phyloP scores from a whole-genome alignment of 1,140 invertebrate genomes.

The Drosophila hydei region DNA sequence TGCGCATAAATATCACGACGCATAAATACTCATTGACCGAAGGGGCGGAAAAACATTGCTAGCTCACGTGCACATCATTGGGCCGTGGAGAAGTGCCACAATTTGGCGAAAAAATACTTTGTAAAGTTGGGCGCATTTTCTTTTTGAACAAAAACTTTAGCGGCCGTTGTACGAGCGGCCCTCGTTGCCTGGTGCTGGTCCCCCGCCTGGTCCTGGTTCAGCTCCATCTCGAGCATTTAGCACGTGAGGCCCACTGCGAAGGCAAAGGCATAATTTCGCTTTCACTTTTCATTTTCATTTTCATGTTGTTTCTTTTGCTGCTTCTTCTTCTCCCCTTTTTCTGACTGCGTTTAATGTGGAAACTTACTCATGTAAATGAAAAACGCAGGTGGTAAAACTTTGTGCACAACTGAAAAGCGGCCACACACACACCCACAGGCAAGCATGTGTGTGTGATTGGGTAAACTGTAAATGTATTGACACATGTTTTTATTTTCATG shows the following conservation, averaged over 20 bases:
- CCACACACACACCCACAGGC: slow-evolving; percentile 20
- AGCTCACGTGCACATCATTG: slow-evolving; percentile 31
- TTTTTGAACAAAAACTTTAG: slow-evolving; percentile 15
- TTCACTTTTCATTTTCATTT: slow-evolving; percentile 63
- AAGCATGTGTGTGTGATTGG: slow-evolving; percentile 19
- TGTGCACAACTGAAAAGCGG: slow-evolving; percentile 50
- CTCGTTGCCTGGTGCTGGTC: neutral
- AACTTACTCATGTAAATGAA: slow-evolving; percentile 81
- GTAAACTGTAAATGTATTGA: slow-evolving; percentile 45
- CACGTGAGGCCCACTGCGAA: slow-evolving; percentile 16
- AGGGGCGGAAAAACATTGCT: neutral
- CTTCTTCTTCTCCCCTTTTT: slow-evolving; percentile 51
- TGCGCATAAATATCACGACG: slow-evolving; percentile 7
- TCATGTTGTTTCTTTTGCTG: slow-evolving; percentile 52
- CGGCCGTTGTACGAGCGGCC: neutral
- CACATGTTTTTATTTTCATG: slow-evolving; percentile 62
- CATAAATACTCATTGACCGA: neutral
- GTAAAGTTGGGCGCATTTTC: slow-evolving; percentile 33
- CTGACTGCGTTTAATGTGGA: slow-evolving; percentile 62
- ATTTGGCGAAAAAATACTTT: slow-evolving; percentile 28
- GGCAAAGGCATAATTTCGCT: slow-evolving; percentile 58
- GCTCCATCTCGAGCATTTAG: slow-evolving; percentile 2
- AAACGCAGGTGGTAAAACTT: slow-evolving; percentile 72
- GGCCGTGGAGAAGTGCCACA: slow-evolving; percentile 3
- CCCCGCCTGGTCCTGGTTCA: neutral